Percentiles rank a stretch among this genome's conserved stretches.
Evolutionary conservation across 1,140 invertebrate genomes (phyloP).

Genomic region (Venturia canescens): DNA sequence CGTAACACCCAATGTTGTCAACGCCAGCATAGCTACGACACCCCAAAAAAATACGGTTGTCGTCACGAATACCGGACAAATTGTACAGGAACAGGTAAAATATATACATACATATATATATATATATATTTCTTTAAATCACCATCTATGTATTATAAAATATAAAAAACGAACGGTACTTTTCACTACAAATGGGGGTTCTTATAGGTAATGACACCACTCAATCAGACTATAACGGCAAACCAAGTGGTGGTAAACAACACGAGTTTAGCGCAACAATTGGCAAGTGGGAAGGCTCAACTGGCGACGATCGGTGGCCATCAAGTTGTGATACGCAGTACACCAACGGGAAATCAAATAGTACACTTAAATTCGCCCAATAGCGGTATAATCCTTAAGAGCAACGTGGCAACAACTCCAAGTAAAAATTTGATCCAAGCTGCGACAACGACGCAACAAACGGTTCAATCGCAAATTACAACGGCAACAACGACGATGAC

Average conservation of each 20-base stretch:
- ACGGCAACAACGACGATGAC: constrained; percentile 57
- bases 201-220: constrained; percentile 75
- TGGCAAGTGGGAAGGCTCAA: constrained; percentile 87
- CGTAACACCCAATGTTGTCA: constrained; percentile 56
- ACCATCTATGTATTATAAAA: too few species aligned
- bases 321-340: constrained; percentile 84
- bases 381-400: constrained; percentile 72
- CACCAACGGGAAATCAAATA: constrained; percentile 84
- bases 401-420: constrained; percentile 56
- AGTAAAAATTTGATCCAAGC: constrained; percentile 51
- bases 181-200: background rate
- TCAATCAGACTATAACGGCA: constrained; percentile 70
- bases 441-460: constrained; percentile 40
- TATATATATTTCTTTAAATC: too few species aligned
- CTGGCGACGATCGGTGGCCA: constrained; percentile 90
- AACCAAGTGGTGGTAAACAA: constrained; percentile 87
- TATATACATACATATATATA: too few species aligned
- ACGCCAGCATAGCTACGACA: constrained; percentile 54
- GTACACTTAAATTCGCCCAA: constrained; percentile 71
- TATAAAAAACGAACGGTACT: too few species aligned
- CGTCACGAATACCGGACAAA: constrained; percentile 71
- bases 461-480: background rate
- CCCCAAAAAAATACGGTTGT: constrained; percentile 68
- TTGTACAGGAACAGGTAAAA: constrained; percentile 69
- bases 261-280: constrained; percentile 84